A percentile compares a stretch with the other conserved stretches of the same genome.
Evolutionary conservation across 2,888 invertebrate species (phyloP).

Genomic region (Mycalesis mineus): DNA sequence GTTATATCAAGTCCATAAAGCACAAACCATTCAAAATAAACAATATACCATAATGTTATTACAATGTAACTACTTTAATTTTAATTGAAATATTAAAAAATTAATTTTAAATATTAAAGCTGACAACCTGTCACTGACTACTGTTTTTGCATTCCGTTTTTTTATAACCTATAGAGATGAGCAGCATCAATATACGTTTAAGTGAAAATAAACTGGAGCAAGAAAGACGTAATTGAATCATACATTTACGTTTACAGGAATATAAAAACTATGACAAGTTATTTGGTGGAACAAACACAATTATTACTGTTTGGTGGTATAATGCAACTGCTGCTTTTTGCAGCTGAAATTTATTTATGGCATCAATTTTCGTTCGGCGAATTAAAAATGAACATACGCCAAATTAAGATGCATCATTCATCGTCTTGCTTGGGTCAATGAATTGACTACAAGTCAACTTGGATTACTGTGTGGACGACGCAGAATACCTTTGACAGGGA

Average conservation of each 20-base stretch:
- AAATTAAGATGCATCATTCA: constrained; percentile 29
- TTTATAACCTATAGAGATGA: background rate
- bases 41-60: no score
- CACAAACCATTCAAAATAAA: no score
- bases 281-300: constrained; percentile 30
- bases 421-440: no score
- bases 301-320: constrained; percentile 36
- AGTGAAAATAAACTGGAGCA: background rate
- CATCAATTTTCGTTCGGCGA: constrained; percentile 37
- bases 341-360: constrained; percentile 35
- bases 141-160: no score
- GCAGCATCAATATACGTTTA: background rate
- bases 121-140: no score
- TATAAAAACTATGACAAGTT: constrained; percentile 26
- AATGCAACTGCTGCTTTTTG: constrained; percentile 33
- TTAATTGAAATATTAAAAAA: no score
- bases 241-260: constrained; percentile 20
- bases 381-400: constrained; percentile 41
- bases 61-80: no score
- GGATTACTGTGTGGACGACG: no score
- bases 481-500: background rate
- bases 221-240: background rate
- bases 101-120: no score
- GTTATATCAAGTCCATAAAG: no score
- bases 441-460: background rate